A percentile compares a stretch with the other conserved stretches of the same genome.
Conservation (phyloP, 1,140 invertebrate species). For the Drosophila guanche region DNA sequence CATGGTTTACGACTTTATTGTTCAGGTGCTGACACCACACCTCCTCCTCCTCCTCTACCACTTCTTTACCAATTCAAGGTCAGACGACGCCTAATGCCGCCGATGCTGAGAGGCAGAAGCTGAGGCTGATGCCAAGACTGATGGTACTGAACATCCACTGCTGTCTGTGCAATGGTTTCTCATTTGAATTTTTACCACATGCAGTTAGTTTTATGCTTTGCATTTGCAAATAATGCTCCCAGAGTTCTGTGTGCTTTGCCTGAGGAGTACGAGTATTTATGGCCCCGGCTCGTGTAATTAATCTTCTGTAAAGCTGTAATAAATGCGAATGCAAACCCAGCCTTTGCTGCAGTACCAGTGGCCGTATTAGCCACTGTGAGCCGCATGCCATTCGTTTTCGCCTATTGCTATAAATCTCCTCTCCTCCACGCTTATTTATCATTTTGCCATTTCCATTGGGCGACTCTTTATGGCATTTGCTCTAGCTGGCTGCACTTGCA, state of each 20-base stretch:
- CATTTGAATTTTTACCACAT: constrained; percentile 76
- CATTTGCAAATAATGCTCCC: constrained; percentile 66
- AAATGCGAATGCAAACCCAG: constrained; percentile 48
- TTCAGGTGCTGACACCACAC: constrained; percentile 49
- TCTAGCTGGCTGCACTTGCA: constrained; percentile 12
- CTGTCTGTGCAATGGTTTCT: constrained; percentile 67
- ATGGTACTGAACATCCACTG: not conserved
- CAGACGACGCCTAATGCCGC: constrained; percentile 34
- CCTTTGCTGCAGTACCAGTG: constrained; percentile 30
- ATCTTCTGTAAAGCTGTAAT: constrained; percentile 71
- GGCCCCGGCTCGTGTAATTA: constrained; percentile 65
- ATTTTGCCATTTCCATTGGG: constrained; percentile 68
- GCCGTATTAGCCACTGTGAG: constrained; percentile 49
- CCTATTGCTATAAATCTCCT: constrained; percentile 57
- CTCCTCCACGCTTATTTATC: constrained; percentile 37
- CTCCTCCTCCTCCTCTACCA: constrained; percentile 10
- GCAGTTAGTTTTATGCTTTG: constrained; percentile 53
- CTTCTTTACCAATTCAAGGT: constrained; percentile 68
- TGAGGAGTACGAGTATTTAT: constrained; percentile 53
- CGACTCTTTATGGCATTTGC: constrained; percentile 58
- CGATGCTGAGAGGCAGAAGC: not conserved
- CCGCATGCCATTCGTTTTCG: constrained; percentile 59
- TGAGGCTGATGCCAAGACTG: constrained; percentile 5
- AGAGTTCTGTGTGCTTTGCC: constrained; percentile 41
- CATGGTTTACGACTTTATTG: constrained; percentile 79